Base-by-base conservation (phyloP, 2,888 invertebrate genomes). In the Dilophus febrilis region DNA sequence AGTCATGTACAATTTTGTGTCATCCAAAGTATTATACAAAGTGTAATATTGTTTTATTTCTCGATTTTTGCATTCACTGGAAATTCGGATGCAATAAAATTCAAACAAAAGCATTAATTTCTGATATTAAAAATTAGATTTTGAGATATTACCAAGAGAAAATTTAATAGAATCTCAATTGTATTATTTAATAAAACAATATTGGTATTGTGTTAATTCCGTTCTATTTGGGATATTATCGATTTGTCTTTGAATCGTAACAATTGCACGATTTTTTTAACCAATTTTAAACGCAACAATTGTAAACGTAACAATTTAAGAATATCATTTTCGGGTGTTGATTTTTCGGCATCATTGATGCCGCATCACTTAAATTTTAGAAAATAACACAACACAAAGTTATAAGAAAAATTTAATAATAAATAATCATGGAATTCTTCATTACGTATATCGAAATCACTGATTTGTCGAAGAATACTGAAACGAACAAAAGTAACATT, bases 41-140 rank as follows among this genome's bases (percentile, higher is more conserved):
- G 88, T 90, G 59, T 86, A 97, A 67, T 90, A 94, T 67, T 95
- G 92, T 61, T 95, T 95, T 0, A 95, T 95, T 70, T 97, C 94
- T 57, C 85, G 59, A 95, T 92, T 53, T 90, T 94, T 22, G 85
- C 82, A 45, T 91, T 83, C 54, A 97, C 91, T 91, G 64, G 19
- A 18, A n/a, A n/a, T n/a, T n/a, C n/a, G n/a, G n/a, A n/a, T n/a
- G n/a, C n/a, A n/a, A n/a, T n/a, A n/a, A n/a, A n/a, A n/a, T n/a
- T n/a, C n/a, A n/a, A n/a, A n/a, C n/a, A n/a, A n/a, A n/a, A n/a
- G n/a, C n/a, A n/a, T n/a, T n/a, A n/a, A n/a, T n/a, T n/a, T n/a
- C n/a, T n/a, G n/a, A n/a, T n/a, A n/a, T n/a, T n/a, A n/a, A n/a
- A n/a, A n/a, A n/a, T n/a, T n/a, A n/a, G n/a, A n/a, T n/a, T n/a